Evolutionary conservation across 1,140 invertebrate genomes (phyloP), one percentile per base, ranked within the genome.

Genomic region (Drosophila lowei): DNA sequence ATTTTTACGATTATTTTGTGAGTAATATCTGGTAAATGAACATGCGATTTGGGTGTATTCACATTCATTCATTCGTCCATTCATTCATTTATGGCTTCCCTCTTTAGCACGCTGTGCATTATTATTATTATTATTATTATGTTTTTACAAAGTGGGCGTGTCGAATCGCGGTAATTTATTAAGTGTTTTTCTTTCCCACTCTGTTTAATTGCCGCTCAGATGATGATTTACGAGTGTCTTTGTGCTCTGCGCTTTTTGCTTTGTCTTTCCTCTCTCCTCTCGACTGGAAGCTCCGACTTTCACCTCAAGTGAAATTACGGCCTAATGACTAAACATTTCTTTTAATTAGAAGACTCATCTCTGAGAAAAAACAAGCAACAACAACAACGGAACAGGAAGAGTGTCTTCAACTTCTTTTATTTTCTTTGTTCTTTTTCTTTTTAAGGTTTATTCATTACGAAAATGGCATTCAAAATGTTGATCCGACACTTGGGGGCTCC

Each of bases 261-360:
- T 43, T 71, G 43, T 50, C 66, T 83, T 73, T 64, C 55, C 25
- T 18, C 43, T 68, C 42, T 67, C 63, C 63, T 43, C 63, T 23
- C n/a, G 16, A 56, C 52, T 57, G 66, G 59, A 38, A 13, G 34
- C 34, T 38, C 8, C 59, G 77, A 88, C 83, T 86, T 86, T 86
- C 78, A 88, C 83, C 83, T 72, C 65, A 78, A 79, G 83, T 88
- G 78, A 88, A 86, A 86, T 86, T 83, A 65, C 63, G 57, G 83
- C 71, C 75, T 86, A 88, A 86, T 86, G 81, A 86, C 83, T 78
- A 73, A 62, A 73, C 83, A 83, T 88, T 83, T 86, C 71, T 66
- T 73, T 88, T 83, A 81, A 88, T 86, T 86, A 68, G 77, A 80
- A 77, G 73, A 75, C 68, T 78, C 79, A 81, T 83, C 79, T 67